A percentile compares a stretch with the other conserved stretches of the same genome.
phyloP scores from a whole-genome alignment of 35 echinoderm and acorn worm species.

The Eucidaris tribuloides region DNA sequence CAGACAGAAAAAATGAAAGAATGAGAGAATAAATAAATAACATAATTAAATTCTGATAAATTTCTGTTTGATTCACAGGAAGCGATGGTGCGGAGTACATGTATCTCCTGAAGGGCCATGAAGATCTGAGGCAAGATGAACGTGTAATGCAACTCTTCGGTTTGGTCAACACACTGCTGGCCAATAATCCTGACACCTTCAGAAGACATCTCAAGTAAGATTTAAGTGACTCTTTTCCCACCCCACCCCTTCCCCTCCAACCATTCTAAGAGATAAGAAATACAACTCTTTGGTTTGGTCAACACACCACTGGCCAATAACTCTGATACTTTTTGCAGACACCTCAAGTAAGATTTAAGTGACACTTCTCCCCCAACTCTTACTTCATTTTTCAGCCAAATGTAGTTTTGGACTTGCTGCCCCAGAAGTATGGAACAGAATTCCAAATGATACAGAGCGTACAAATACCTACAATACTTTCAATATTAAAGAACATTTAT shows the following conservation, averaged over 20 bases:
- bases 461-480: too few species aligned
- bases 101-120: slow-evolving; percentile 97
- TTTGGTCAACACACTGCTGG: slow-evolving; percentile 90
- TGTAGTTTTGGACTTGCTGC: too few species aligned
- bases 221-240: background rate
- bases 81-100: slow-evolving; percentile 93
- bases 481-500: too few species aligned
- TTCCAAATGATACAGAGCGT: too few species aligned
- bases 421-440: too few species aligned
- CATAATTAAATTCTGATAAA: too few species aligned
- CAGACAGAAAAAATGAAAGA: too few species aligned
- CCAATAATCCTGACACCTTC: slow-evolving; percentile 93
- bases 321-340: slow-evolving; percentile 91
- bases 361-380: background rate
- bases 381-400: too few species aligned
- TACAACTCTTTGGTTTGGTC: slow-evolving; percentile 97
- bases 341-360: slow-evolving; percentile 69
- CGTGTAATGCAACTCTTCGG: slow-evolving; percentile 99
- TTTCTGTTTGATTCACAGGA: slow-evolving; percentile 37
- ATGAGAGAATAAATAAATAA: too few species aligned
- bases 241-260: too few species aligned
- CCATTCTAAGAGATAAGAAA: too few species aligned
- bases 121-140: slow-evolving; percentile 94
- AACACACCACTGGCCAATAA: slow-evolving; percentile 94
- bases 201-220: slow-evolving; percentile 96